These are phyloP conservation scores for Xenops minutus DNA, from an alignment of 2,797 vertebrate genomes.

Conservation along the genomic window DNA sequence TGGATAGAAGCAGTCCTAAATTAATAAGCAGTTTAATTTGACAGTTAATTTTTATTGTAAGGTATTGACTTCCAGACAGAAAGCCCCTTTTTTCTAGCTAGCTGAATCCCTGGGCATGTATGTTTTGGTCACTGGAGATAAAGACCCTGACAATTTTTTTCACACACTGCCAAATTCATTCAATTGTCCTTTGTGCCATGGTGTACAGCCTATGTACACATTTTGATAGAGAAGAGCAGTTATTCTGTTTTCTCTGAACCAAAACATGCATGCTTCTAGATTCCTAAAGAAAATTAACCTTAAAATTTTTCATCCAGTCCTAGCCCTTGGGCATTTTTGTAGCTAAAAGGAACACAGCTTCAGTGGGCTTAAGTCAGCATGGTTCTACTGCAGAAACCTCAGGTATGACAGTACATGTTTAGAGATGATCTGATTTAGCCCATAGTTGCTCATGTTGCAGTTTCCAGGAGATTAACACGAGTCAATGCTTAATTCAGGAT, in stretches of 20 bases:
- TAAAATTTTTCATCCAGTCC: not conserved
- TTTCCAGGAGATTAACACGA: not conserved
- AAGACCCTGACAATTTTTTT: not conserved
- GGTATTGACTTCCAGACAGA: not conserved
- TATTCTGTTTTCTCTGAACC: not conserved
- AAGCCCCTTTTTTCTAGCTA: not conserved
- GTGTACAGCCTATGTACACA: not conserved
- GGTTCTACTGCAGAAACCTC: not conserved
- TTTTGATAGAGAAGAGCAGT: not conserved
- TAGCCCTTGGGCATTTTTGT: not conserved
- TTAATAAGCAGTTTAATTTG: not conserved
- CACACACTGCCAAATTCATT: not conserved
- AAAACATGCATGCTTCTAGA: not conserved
- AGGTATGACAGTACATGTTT: not conserved
- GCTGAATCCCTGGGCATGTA: not conserved
- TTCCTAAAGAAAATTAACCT: not conserved
- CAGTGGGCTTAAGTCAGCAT: not conserved
- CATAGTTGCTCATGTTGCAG: rapidly evolving
- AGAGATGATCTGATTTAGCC: not conserved
- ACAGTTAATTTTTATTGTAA: not conserved
- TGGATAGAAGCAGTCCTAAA: not conserved
- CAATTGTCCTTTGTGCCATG: not conserved
- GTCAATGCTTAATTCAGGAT: not conserved
- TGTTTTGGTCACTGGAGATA: slow-evolving; percentile 6
- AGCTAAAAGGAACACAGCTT: not conserved